These are phyloP conservation scores for Liopterus haemorrhoidalis DNA, from an alignment of 2,888 invertebrate species.

Conservation along the genomic window DNA sequence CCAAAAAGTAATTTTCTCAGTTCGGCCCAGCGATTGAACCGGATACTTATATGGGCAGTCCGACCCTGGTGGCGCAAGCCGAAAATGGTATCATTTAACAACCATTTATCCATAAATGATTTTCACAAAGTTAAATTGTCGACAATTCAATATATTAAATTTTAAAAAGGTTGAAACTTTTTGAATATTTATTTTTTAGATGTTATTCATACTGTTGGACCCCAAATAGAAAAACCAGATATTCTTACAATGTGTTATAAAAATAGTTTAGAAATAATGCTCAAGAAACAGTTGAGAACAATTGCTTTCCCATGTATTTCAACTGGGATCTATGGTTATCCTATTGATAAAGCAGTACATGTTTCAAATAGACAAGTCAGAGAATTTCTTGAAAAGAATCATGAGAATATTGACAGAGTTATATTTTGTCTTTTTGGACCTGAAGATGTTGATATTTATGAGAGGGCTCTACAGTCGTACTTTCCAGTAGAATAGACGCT, in stretches of 20 bases:
- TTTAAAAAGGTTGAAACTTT: no score
- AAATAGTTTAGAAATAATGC: constrained; percentile 56
- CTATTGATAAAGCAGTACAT: constrained; percentile 68
- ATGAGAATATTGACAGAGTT: constrained; percentile 59
- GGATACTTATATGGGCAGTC: no score
- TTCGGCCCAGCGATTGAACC: no score
- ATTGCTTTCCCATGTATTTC: constrained; percentile 88
- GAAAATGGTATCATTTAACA: no score
- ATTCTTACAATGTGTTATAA: constrained; percentile 65
- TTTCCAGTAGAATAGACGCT: no score
- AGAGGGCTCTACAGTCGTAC: constrained; percentile 63
- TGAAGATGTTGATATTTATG: constrained; percentile 66
- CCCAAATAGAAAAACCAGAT: constrained; percentile 63
- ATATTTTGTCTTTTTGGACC: constrained; percentile 76
- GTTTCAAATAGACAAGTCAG: constrained; percentile 65
- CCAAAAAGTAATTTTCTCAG: no score
- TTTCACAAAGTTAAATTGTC: no score
- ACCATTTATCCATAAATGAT: no score
- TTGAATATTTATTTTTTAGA: constrained; percentile 59
- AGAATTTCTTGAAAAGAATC: constrained; percentile 53
- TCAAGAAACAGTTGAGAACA: constrained; percentile 53
- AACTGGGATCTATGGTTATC: constrained; percentile 88
- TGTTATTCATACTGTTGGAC: constrained; percentile 87
- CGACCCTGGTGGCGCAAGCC: no score
- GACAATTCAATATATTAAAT: no score